A percentile compares a stretch with the other conserved stretches of the same genome.
Evolutionary conservation across 2,113 vertebrate genomes (phyloP).

Genomic region (Colistium nudipinnis): DNA sequence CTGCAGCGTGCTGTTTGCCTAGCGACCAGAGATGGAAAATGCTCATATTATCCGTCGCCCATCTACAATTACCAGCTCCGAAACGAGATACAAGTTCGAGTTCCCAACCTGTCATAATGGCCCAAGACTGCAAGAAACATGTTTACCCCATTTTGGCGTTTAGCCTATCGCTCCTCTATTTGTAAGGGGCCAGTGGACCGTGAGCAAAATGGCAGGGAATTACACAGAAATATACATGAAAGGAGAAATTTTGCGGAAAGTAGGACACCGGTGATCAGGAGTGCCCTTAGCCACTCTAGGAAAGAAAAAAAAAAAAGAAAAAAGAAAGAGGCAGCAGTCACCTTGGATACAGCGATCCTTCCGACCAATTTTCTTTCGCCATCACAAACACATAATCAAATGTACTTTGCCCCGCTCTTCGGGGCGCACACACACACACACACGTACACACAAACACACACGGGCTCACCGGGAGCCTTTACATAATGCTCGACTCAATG

Average conservation of each 20-base stretch:
- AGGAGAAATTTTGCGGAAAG: slow-evolving; percentile 56
- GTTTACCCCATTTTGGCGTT: not conserved
- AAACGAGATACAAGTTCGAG: not conserved
- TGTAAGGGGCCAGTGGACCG: slow-evolving; percentile 40
- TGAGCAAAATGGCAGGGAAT: slow-evolving; percentile 56
- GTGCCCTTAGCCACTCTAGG: slow-evolving; percentile 30
- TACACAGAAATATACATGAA: slow-evolving; percentile 41
- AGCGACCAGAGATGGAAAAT: not conserved
- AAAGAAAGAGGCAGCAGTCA: slow-evolving; percentile 35
- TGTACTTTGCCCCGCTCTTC: slow-evolving; percentile 24
- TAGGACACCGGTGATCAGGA: slow-evolving; percentile 53
- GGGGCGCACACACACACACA: not conserved
- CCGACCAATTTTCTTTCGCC: slow-evolving; percentile 51
- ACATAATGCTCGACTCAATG: slow-evolving; percentile 47
- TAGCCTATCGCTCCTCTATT: slow-evolving; percentile 10
- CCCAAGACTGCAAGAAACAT: slow-evolving; percentile 2
- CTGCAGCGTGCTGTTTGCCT: slow-evolving; percentile 24
- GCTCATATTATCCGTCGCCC: not conserved
- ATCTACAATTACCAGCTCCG: not conserved
- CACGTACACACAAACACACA: slow-evolving; percentile 22
- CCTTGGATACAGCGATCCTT: slow-evolving; percentile 57
- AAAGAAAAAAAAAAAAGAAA: not conserved
- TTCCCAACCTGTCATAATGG: not conserved
- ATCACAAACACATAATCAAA: slow-evolving; percentile 36
- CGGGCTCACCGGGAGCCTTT: slow-evolving; percentile 51